Conservation (phyloP, 2,113 vertebrate genomes). For the Nothobranchius kuhntae region DNA sequence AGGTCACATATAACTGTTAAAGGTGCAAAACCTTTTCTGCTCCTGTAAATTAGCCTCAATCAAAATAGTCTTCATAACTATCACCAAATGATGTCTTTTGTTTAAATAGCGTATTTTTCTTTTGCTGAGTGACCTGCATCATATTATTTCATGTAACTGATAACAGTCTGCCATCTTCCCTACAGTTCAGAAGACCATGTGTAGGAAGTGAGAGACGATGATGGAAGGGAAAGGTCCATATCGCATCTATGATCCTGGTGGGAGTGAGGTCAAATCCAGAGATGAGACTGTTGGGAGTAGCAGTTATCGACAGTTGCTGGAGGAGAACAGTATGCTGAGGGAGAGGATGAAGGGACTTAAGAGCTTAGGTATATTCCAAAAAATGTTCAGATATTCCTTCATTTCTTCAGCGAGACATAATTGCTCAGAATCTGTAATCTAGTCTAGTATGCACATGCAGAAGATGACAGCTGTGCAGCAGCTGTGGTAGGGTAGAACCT, state of each 20-base stretch:
- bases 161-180: conserved; percentile 9
- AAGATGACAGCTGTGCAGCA: background rate
- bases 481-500: conserved; percentile 27
- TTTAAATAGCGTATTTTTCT: background rate
- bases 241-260: conserved; percentile 96
- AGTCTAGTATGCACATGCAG: background rate
- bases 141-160: background rate
- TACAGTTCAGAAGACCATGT: conserved; percentile 69
- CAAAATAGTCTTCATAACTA: background rate
- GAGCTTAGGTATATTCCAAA: conserved; percentile 85
- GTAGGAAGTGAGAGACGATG: conserved; percentile 68
- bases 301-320: conserved; percentile 88
- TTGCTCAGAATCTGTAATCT: no score
- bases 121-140: background rate
- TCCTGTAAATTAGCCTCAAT: background rate
- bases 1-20: no score
- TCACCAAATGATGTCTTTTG: no score
- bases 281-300: conserved; percentile 72
- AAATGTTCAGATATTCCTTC: background rate
- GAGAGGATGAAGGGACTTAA: conserved; percentile 96
- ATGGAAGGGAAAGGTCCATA: conserved; percentile 97
- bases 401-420: no score
- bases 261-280: conserved; percentile 80
- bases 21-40: no score
- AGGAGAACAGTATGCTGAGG: conserved; percentile 89